These are phyloP conservation scores for Anoplophora glabripennis DNA, from an alignment of 1,140 invertebrate species.

Conservation along the genomic window DNA sequence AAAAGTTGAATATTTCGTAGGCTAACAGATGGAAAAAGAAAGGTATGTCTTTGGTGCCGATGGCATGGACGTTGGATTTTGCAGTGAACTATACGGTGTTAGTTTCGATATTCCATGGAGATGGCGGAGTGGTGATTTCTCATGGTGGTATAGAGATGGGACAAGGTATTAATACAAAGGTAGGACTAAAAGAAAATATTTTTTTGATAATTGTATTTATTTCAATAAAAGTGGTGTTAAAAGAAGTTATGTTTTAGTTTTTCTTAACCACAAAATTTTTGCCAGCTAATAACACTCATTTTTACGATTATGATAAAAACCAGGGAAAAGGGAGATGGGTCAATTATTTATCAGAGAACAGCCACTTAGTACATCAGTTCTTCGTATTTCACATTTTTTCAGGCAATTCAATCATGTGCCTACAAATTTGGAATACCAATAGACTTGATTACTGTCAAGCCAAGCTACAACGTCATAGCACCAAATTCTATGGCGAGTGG, in stretches of 20 bases:
- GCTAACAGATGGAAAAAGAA: constrained; percentile 76
- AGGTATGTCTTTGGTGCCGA: constrained; percentile 64
- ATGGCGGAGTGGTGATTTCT: constrained; percentile 73
- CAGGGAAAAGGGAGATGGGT: too few relatives aligned
- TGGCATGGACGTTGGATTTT: constrained; percentile 62
- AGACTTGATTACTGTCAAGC: constrained; percentile 65
- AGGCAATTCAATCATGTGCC: constrained; percentile 74
- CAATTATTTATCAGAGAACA: too few relatives aligned
- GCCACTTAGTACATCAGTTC: too few relatives aligned
- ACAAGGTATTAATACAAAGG: constrained; percentile 73
- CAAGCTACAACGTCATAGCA: constrained; percentile 60
- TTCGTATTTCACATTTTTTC: too few relatives aligned
- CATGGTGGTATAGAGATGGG: constrained; percentile 84
- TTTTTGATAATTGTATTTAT: too few relatives aligned
- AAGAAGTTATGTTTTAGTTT: too few relatives aligned
- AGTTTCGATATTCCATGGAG: constrained; percentile 69
- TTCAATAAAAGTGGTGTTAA: too few relatives aligned
- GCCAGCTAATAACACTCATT: too few relatives aligned
- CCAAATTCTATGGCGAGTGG: constrained; percentile 64
- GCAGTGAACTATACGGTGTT: constrained; percentile 60
- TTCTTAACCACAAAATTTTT: too few relatives aligned
- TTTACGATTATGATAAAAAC: too few relatives aligned
- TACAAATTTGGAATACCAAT: constrained; percentile 67
- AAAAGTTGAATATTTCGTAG: constrained; percentile 14
- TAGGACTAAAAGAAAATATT: too few relatives aligned